phyloP scores from a whole-genome alignment of 2,888 invertebrate genomes.

The Vanessa cardui region DNA sequence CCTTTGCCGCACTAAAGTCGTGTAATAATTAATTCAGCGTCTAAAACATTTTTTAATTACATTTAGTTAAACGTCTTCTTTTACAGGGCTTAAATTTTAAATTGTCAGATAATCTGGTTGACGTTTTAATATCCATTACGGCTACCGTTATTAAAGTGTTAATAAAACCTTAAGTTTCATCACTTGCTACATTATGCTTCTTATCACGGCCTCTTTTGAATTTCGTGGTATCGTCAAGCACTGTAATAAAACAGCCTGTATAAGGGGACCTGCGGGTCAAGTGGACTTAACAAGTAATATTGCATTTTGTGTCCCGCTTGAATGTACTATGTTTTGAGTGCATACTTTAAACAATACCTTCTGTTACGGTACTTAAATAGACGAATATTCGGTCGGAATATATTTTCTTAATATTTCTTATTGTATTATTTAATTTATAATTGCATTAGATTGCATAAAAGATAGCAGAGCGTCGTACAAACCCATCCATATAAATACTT shows the following conservation, averaged over 20 bases:
- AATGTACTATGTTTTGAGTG: conserved; percentile 41
- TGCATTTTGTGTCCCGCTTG: conserved; percentile 63
- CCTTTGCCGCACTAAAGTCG: not conserved
- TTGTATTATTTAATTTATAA: too few species aligned
- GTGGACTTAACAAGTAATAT: conserved; percentile 77
- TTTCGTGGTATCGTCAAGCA: conserved; percentile 32
- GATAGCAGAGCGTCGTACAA: too few species aligned
- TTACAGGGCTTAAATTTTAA: not conserved
- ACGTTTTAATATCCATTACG: conserved; percentile 7
- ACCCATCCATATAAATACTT: too few species aligned
- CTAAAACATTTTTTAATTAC: not conserved
- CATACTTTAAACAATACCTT: conserved; percentile 38
- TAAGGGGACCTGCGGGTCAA: conserved; percentile 62
- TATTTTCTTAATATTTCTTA: too few species aligned
- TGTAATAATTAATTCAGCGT: not conserved
- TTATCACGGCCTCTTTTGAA: conserved; percentile 29
- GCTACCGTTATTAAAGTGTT: conserved; percentile 16
- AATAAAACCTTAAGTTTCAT: conserved; percentile 30
- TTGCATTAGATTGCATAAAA: too few species aligned
- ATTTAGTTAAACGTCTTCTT: not conserved
- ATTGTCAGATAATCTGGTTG: not conserved
- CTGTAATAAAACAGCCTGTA: conserved; percentile 58
- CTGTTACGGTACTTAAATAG: conserved; percentile 23
- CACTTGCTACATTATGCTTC: conserved; percentile 30
- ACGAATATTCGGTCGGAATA: conserved; percentile 16